These are phyloP conservation scores for Parambassis ranga DNA, from an alignment of 2,797 vertebrate species.

Conservation along the genomic window DNA sequence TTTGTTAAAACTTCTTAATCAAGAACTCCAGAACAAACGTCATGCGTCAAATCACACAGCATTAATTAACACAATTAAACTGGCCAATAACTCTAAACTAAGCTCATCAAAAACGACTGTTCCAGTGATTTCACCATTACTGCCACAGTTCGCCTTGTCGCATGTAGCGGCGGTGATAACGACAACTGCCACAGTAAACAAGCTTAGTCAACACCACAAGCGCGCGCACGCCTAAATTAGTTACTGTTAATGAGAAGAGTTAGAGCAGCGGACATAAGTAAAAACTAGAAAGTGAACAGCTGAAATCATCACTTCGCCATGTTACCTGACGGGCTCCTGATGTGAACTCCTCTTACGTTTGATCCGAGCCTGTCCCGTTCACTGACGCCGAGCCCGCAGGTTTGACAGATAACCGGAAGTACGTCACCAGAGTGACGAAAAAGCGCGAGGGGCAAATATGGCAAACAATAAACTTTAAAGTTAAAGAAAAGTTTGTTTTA, in stretches of 20 bases:
- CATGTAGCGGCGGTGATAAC: neutral
- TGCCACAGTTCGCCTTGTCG: neutral
- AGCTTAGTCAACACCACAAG: conserved; percentile 13
- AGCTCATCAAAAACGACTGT: neutral
- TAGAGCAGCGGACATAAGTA: no score
- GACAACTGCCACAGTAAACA: conserved; percentile 16
- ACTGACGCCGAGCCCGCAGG: conserved; percentile 21
- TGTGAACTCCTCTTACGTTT: neutral
- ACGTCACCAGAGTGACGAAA: conserved; percentile 42
- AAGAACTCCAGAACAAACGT: neutral
- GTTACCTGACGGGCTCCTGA: conserved; percentile 46
- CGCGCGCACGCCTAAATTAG: no score
- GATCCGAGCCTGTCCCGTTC: conserved; percentile 35
- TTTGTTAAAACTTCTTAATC: no score
- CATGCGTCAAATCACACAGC: no score
- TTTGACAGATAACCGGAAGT: conserved; percentile 73
- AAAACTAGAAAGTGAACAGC: no score
- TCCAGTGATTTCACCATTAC: neutral
- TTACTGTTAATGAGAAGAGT: no score
- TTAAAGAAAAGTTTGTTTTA: no score
- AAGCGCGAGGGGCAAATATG: neutral
- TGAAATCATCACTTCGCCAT: accelerated
- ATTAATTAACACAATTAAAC: no score
- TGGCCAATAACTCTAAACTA: neutral
- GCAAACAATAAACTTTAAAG: accelerated